These are phyloP conservation scores for Coilia nasus DNA, from an alignment of 2,797 vertebrate genomes.

Conservation along the genomic window DNA sequence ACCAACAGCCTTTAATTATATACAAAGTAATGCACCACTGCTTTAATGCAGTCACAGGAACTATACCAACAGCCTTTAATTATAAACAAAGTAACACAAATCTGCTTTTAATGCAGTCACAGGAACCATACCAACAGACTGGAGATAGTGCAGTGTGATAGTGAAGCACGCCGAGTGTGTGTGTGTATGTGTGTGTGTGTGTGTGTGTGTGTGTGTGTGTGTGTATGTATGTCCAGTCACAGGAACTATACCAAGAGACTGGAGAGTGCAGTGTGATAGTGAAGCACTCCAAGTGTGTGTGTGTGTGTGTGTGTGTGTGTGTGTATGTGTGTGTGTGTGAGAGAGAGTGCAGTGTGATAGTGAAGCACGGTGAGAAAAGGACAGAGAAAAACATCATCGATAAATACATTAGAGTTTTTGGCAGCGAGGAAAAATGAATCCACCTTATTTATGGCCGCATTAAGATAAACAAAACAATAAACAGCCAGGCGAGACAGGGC, in stretches of 20 bases:
- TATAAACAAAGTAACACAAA: neutral
- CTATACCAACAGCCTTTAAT: neutral
- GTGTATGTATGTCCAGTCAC: too few species aligned
- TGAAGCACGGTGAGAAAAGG: neutral
- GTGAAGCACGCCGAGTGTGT: too few species aligned
- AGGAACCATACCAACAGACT: neutral
- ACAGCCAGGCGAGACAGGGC: slow-evolving; percentile 21
- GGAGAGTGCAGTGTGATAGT: neutral
- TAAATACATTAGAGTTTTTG: slow-evolving; percentile 20
- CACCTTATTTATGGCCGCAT: slow-evolving; percentile 14
- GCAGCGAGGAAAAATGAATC: slow-evolving; percentile 1
- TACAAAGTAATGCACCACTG: neutral
- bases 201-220: too few species aligned
- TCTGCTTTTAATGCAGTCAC: neutral
- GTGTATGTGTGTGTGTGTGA: too few species aligned
- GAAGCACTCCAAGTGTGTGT: too few species aligned
- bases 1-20: neutral
- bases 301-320: too few species aligned
- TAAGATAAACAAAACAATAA: slow-evolving; percentile 42
- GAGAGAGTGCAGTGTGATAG: too few species aligned
- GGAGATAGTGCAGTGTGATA: neutral
- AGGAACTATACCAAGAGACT: neutral
- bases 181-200: too few species aligned
- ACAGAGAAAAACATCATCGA: neutral
- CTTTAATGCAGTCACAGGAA: too few species aligned